These are phyloP conservation scores for Caenorhabditis auriculariae DNA, from an alignment of 2,888 invertebrate species.

Conservation along the genomic window DNA sequence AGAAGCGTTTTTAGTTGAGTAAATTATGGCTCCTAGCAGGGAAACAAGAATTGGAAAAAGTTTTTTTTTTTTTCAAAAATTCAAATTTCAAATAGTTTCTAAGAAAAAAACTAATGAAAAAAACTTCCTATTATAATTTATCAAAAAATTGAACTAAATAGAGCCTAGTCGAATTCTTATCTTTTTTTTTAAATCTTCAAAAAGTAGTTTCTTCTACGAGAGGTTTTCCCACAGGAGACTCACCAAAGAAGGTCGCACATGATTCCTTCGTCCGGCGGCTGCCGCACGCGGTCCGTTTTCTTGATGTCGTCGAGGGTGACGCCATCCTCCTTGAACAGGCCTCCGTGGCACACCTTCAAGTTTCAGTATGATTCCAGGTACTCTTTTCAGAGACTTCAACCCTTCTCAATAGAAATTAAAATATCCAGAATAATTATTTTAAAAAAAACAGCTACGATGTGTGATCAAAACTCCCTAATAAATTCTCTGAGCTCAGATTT, in stretches of 20 bases:
- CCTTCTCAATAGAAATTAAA: not conserved
- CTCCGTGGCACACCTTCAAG: constrained; percentile 90
- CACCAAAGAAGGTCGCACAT: constrained; percentile 99
- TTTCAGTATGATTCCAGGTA: constrained; percentile 5
- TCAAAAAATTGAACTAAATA: no score
- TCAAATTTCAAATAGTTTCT: no score
- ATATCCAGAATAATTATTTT: not conserved
- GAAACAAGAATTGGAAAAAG: no score
- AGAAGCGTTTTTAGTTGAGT: no score
- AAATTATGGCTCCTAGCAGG: no score
- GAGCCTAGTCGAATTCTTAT: no score
- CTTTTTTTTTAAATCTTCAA: no score
- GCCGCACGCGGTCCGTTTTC: constrained; percentile 84
- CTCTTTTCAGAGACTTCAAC: not conserved
- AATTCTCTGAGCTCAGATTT: not conserved
- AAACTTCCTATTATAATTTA: no score
- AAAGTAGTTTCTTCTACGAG: no score
- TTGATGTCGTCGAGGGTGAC: constrained; percentile 90
- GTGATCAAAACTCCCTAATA: not conserved
- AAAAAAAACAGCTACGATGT: not conserved
- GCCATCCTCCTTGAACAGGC: constrained; percentile 88
- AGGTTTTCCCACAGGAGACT: constrained; percentile 2
- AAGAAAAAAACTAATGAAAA: no score
- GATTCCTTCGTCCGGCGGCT: constrained; percentile 93
- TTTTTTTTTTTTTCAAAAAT: no score